Base-by-base conservation (phyloP, 1,140 invertebrate genomes). In the Neelides sp. region DNA sequence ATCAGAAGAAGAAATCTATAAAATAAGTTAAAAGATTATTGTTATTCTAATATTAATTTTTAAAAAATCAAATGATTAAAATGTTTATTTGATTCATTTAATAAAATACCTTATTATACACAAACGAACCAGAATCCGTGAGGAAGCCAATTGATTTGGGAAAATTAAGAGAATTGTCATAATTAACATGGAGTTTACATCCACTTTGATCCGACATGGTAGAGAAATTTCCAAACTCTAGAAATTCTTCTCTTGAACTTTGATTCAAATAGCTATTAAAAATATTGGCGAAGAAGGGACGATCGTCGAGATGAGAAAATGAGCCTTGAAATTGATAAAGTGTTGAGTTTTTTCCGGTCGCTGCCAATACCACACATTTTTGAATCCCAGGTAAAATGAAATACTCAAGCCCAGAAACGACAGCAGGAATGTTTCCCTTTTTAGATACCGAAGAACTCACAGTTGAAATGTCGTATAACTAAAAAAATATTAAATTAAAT, bases 381-480 rank as follows among this genome's bases (percentile, higher is more conserved):
- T 79, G 77, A 1, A 76, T 73, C 55, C 76, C 75, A 4, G 78
- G 73, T 55, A 70, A 66, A 30, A 84, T 67, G 63, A 78, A 77
- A 65, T 89, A 86, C 64, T 89, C 82, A 36, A 95, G 71, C 0
- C 85, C 86, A 36, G 83, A 91, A 28, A 96, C 85, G 1, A 85
- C 78, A 41, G 78, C 80, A 39, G 81, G 75, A n/a, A n/a, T n/a
- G 36, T 70, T 70, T 0, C 76, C 78, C 70, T 80, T 78, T 8
- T 85, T n/a, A n/a, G n/a, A n/a, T n/a, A n/a, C n/a, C n/a, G n/a
- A n/a, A n/a, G n/a, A n/a, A n/a, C n/a, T n/a, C n/a, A n/a, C n/a
- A n/a, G n/a, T n/a, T n/a, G n/a, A 84, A 52, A 93, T 76, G 65
- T 90, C 87, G 64, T 89, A 92, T 30, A 93, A 76, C 85, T 86